Evolutionary conservation across 2,797 vertebrate genomes (phyloP).

Genomic region (Parambassis ranga): DNA sequence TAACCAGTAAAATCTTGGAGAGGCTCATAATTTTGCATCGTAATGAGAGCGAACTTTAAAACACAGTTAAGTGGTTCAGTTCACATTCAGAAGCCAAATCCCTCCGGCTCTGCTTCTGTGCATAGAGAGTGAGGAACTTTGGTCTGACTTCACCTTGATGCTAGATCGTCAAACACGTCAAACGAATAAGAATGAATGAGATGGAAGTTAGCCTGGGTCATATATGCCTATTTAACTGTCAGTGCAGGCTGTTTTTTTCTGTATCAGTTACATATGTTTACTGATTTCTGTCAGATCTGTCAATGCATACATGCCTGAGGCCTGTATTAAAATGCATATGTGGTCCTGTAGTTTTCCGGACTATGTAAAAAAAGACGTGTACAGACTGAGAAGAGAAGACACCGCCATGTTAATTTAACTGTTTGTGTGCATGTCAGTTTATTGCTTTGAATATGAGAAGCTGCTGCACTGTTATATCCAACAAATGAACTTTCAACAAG

Average conservation of each 20-base stretch:
- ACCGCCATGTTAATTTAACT: neutral
- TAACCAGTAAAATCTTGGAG: neutral
- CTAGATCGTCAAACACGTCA: neutral
- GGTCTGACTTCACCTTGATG: neutral
- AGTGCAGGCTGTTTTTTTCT: too few relatives aligned
- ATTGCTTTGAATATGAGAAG: neutral
- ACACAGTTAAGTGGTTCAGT: neutral
- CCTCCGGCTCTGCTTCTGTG: neutral
- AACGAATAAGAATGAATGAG: neutral
- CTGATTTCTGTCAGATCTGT: neutral
- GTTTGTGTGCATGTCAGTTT: constrained; percentile 1
- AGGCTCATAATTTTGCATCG: neutral
- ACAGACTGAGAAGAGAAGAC: constrained; percentile 11
- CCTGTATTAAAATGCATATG: too few relatives aligned
- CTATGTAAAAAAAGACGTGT: too few relatives aligned
- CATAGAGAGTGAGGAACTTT: neutral
- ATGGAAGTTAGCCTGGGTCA: neutral
- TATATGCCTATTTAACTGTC: neutral
- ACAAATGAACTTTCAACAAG: too few relatives aligned
- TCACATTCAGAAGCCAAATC: too few relatives aligned
- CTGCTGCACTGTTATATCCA: neutral
- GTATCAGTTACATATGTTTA: too few relatives aligned
- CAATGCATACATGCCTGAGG: neutral
- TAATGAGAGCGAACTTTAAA: neutral
- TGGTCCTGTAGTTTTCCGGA: too few relatives aligned